phyloP scores from a whole-genome alignment of 1,140 invertebrate species.

The Patella vulgata region DNA sequence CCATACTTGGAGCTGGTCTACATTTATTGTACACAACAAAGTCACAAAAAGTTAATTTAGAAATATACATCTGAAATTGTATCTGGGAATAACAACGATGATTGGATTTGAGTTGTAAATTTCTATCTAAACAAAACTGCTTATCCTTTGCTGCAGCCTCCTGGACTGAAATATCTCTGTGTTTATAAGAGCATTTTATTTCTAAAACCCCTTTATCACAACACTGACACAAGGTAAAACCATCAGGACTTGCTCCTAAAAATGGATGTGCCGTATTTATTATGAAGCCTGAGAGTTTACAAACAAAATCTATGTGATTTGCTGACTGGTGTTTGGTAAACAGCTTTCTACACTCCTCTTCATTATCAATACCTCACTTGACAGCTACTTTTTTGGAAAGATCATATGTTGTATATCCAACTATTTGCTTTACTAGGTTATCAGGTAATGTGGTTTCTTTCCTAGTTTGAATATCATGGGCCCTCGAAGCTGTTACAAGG shows the following conservation, averaged over 20 bases:
- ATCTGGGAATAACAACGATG: slow-evolving; percentile 30
- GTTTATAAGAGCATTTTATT: slow-evolving; percentile 23
- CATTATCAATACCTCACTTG: slow-evolving; percentile 5
- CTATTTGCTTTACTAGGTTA: slow-evolving; percentile 5
- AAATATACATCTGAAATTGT: slow-evolving; percentile 28
- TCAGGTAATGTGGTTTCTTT: slow-evolving; percentile 9
- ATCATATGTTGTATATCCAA: slow-evolving; percentile 9
- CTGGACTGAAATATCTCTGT: slow-evolving; percentile 5
- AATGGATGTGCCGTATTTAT: background rate
- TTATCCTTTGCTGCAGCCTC: slow-evolving; percentile 8
- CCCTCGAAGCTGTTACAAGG: slow-evolving; percentile 8
- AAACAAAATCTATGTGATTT: background rate
- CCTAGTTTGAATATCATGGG: slow-evolving; percentile 13
- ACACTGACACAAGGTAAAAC: slow-evolving; percentile 1
- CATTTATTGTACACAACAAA: slow-evolving; percentile 32
- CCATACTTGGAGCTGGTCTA: too few species aligned
- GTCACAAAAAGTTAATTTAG: slow-evolving; percentile 19
- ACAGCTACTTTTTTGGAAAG: slow-evolving; percentile 2
- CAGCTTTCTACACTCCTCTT: background rate
- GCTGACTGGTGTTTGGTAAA: background rate
- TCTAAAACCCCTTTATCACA: slow-evolving; percentile 24
- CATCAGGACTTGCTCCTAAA: slow-evolving; percentile 5
- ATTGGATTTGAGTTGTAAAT: slow-evolving; percentile 19
- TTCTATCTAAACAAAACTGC: slow-evolving; percentile 12
- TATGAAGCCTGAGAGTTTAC: slow-evolving; percentile 5